phyloP scores from a whole-genome alignment of 2,888 invertebrate genomes.

The Prosapia bicincta region DNA sequence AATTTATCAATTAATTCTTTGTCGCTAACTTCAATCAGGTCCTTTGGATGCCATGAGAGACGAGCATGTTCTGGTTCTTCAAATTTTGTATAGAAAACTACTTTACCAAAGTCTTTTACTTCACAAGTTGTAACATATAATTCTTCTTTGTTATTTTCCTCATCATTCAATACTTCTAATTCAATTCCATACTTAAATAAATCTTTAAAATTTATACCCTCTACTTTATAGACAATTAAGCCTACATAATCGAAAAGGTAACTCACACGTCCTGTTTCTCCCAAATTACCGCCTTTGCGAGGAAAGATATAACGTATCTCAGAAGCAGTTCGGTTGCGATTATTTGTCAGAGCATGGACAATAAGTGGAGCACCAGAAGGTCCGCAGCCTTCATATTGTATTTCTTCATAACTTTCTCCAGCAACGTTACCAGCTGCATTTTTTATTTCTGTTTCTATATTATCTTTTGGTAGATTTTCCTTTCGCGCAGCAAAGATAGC shows the following conservation, averaged over 20 bases:
- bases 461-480: conserved; percentile 8
- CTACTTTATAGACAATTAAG: no score
- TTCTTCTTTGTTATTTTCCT: no score
- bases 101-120: no score
- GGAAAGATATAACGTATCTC: conserved; percentile 7
- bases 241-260: conserved; percentile 13
- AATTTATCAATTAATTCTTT: no score
- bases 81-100: no score
- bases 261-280: conserved; percentile 12
- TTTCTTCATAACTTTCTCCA: neutral
- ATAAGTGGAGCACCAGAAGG: conserved; percentile 11
- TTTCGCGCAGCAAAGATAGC: conserved; percentile 11
- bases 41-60: no score
- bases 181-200: no score
- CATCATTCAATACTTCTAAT: no score
- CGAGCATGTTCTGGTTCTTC: no score
- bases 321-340: conserved; percentile 10
- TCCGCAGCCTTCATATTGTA: conserved; percentile 10
- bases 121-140: no score
- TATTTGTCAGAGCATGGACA: conserved; percentile 12
- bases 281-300: conserved; percentile 7
- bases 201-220: no score
- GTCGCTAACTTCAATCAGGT: no score
- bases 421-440: neutral
- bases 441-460: conserved; percentile 6